Conservation (phyloP, 2,113 vertebrate species). For the Phycodurus eques region DNA sequence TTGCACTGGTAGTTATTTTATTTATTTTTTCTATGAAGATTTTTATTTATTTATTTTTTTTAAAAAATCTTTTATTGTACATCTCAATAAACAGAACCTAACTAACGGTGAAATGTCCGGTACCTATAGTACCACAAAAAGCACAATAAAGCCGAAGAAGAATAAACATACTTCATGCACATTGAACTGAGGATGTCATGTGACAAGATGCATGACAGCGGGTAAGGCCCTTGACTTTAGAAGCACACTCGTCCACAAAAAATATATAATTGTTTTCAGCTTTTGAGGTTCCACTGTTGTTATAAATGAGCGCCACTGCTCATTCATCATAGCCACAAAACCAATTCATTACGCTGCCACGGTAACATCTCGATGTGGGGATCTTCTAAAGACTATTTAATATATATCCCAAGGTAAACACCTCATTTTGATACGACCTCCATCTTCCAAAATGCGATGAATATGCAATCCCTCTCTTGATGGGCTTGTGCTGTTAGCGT, state of each 20-base stretch:
- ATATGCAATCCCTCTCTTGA: conserved; percentile 8
- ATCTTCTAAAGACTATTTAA: conserved; percentile 41
- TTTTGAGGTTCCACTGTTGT: conserved; percentile 32
- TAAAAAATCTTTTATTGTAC: too few relatives aligned
- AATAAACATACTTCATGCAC: too few relatives aligned
- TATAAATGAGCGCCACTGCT: conserved; percentile 49
- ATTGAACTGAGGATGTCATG: too few relatives aligned
- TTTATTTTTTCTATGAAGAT: too few relatives aligned
- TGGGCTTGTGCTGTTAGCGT: conserved; percentile 58
- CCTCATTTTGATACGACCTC: conserved; percentile 24
- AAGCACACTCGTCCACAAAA: neutral
- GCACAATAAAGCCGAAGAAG: too few relatives aligned
- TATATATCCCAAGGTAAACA: conserved; percentile 38
- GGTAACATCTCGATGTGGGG: conserved; percentile 46
- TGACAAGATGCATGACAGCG: too few relatives aligned
- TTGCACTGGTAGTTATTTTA: too few relatives aligned
- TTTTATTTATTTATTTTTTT: too few relatives aligned
- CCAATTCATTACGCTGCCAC: conserved; percentile 53
- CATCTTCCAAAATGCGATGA: conserved; percentile 33
- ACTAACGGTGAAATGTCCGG: too few relatives aligned
- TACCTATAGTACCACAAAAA: too few relatives aligned
- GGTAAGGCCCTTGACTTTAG: too few relatives aligned
- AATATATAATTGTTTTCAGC: neutral
- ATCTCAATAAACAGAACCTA: too few relatives aligned
- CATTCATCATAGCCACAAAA: conserved; percentile 49